Evolutionary conservation across 1,140 invertebrate species (phyloP), one percentile per base, ranked within the genome.

Genomic region (Brachionus paranguensis): DNA sequence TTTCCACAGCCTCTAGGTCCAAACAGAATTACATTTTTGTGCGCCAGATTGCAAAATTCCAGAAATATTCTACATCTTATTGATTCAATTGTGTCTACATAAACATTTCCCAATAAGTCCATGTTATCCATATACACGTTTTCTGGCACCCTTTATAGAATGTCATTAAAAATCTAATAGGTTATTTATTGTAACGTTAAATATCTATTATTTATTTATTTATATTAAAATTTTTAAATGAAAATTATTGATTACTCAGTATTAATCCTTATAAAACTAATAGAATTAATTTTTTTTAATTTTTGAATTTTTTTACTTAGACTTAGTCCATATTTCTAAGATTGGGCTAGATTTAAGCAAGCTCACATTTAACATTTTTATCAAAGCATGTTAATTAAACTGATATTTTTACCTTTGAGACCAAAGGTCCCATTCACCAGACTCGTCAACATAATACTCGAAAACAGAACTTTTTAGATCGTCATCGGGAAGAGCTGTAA

Each of bases 401-500:
- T 27, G 6, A 68, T 5, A 81, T 17, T n/a, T 27, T 37, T 78
- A 88, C 87, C 85, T 86, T n/a, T 88, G 88, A 4, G 86, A 86
- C 89, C 89, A 90, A 7, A 87, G 87, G 76, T 90, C 89, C 89
- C 89, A 90, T 83, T 90, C 89, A 68, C 89, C 89, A 29, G 88
- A 88, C 78, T 90, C 89, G 85, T 90, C 89, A 29, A 90, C 89
- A 86, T 89, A 90, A 85, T 89, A 90, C 84, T 90, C 89, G 87
- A 89, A 90, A 74, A 89, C 88, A 85, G 87, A 88, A 65, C 89
- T 89, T 83, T 89, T 87, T 24, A 87, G 84, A 79, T 90, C 89
- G 87, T 89, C 89, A 87, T 90, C 89, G 74, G 89, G 89, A 68
- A 90, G 85, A n/a, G 88, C 88, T 29, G 87, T 87, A 41, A 88